A percentile compares a stretch with the other conserved stretches of the same genome.
These are phyloP conservation scores for Alloplasta piceator DNA, from an alignment of 2,888 invertebrate species.

Conservation along the genomic window DNA sequence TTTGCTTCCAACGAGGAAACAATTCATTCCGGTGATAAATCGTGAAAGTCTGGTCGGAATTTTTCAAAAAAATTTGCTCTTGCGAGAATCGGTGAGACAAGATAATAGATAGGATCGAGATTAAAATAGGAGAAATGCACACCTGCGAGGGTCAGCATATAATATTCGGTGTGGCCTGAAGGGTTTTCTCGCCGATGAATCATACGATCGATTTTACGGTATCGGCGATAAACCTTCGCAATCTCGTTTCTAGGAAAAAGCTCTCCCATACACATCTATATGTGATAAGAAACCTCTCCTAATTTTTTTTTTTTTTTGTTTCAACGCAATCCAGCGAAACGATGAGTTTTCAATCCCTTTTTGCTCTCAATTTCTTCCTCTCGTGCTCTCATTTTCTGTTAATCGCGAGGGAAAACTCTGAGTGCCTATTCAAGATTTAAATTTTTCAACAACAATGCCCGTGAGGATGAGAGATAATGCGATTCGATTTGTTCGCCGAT, in stretches of 20 bases:
- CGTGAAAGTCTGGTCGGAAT: conserved; percentile 6
- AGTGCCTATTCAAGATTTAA: too few species aligned
- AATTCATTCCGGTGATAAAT: conserved; percentile 30
- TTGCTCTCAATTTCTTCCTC: conserved; percentile 4
- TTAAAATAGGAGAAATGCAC: conserved; percentile 41
- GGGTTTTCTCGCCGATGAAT: conserved; percentile 43
- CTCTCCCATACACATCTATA: not conserved
- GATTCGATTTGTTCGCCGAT: too few species aligned
- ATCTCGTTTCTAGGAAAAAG: conserved; percentile 17
- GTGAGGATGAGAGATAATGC: too few species aligned
- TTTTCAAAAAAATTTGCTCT: conserved; percentile 9
- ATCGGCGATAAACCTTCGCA: conserved; percentile 35
- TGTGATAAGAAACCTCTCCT: conserved; percentile 26
- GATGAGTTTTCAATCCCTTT: conserved; percentile 35
- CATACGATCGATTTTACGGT: conserved; percentile 47
- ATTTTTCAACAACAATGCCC: too few species aligned
- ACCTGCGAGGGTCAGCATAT: conserved; percentile 45
- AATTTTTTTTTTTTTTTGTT: conserved; percentile 36
- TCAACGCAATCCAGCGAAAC: conserved; percentile 31
- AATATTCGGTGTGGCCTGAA: conserved; percentile 44
- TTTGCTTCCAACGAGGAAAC: not conserved
- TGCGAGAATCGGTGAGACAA: not conserved
- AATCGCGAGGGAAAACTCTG: too few species aligned
- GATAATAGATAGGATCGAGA: conserved; percentile 11
- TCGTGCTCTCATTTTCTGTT: not conserved